Percentiles rank a stretch among this genome's conserved stretches.
These are phyloP conservation scores for Propithecus coquereli DNA, from an alignment of 2,113 vertebrate genomes.

Conservation along the genomic window DNA sequence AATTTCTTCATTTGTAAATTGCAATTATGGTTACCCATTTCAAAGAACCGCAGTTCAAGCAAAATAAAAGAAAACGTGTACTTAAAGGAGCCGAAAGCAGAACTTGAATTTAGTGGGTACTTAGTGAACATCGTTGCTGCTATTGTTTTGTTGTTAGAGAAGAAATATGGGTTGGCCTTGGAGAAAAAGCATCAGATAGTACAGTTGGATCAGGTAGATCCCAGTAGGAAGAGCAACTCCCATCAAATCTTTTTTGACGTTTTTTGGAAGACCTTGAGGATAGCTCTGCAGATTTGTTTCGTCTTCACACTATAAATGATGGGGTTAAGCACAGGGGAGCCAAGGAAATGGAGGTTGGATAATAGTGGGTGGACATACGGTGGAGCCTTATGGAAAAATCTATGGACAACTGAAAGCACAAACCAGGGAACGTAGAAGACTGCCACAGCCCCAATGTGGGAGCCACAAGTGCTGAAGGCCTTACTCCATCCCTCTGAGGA, in stretches of 20 bases:
- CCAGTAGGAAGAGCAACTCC: neutral
- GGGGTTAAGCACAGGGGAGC: conserved; percentile 32
- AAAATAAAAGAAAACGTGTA: neutral
- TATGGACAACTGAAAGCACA: neutral
- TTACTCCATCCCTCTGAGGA: neutral
- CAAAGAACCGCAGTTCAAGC: neutral
- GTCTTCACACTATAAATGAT: conserved; percentile 42
- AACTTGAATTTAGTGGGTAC: neutral
- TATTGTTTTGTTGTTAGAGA: neutral
- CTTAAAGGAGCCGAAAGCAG: neutral
- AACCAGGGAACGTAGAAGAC: neutral
- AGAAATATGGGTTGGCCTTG: neutral
- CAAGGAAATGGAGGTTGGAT: neutral
- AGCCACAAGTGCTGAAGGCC: neutral
- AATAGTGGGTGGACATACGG: neutral
- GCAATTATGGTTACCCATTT: neutral
- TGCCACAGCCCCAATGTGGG: neutral
- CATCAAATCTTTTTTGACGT: neutral
- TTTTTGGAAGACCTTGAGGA: neutral
- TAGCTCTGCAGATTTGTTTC: neutral
- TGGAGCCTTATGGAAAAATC: neutral
- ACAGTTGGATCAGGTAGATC: neutral
- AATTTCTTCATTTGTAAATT: neutral
- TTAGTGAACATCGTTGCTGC: neutral
- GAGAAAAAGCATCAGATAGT: neutral